Conservation (phyloP, 2,888 invertebrate genomes). For the Caenorhabditis sp. region DNA sequence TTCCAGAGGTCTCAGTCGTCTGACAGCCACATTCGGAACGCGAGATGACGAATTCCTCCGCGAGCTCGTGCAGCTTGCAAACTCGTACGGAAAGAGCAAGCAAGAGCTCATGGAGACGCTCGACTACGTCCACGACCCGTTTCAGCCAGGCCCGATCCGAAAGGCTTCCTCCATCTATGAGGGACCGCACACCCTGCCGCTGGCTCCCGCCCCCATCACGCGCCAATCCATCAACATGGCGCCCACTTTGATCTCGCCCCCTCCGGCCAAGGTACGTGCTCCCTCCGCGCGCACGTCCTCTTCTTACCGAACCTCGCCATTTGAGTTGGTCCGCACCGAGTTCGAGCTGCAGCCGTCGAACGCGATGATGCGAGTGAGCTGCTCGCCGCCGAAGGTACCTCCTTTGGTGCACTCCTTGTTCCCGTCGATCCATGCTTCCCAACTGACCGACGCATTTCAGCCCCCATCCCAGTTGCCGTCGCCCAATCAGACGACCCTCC, state of each 20-base stretch:
- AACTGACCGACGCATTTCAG: constrained; percentile 10
- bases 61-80: constrained; percentile 74
- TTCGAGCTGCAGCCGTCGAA: constrained; percentile 15
- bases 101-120: constrained; percentile 53
- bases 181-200: background rate
- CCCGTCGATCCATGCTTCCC: constrained; percentile 23
- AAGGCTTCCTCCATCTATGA: constrained; percentile 54
- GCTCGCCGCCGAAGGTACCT: constrained; percentile 42
- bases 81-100: constrained; percentile 74
- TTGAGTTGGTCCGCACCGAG: constrained; percentile 37
- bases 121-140: constrained; percentile 43
- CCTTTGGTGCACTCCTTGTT: constrained; percentile 29
- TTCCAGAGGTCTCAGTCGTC: constrained; percentile 32
- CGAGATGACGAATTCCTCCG: constrained; percentile 73
- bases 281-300: background rate
- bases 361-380: constrained; percentile 41
- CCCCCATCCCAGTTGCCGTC: constrained; percentile 42
- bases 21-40: constrained; percentile 28
- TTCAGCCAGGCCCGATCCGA: constrained; percentile 32
- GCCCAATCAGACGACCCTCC: constrained; percentile 29
- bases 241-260: constrained; percentile 40
- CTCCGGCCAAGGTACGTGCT: constrained; percentile 46
- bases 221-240: constrained; percentile 7
- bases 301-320: background rate
- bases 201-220: constrained; percentile 6